phyloP scores from a whole-genome alignment of 2,113 vertebrate species.

The Microtus oregoni region DNA sequence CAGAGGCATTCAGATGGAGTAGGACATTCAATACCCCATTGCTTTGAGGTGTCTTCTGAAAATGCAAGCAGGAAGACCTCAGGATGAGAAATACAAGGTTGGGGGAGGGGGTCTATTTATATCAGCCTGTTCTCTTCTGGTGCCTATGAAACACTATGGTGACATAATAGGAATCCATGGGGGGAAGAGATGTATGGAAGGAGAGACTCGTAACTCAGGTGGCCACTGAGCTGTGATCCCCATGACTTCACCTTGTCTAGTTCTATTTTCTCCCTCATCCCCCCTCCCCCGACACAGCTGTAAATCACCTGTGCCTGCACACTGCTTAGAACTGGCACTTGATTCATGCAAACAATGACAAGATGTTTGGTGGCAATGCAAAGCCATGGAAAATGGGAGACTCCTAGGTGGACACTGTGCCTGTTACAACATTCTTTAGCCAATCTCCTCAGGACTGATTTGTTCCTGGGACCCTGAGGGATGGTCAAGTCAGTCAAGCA shows the following conservation, averaged over 20 bases:
- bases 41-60: background rate
- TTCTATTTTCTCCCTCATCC: background rate
- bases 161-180: slow-evolving; percentile 55
- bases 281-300: background rate
- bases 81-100: background rate
- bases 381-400: background rate
- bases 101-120: background rate
- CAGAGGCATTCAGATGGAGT: background rate
- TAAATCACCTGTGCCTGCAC: slow-evolving; percentile 1
- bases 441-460: accelerated
- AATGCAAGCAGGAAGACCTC: background rate
- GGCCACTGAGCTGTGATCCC: slow-evolving; percentile 67
- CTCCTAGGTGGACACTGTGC: background rate
- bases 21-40: background rate
- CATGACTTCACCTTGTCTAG: slow-evolving; percentile 46
- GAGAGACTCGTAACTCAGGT: slow-evolving; percentile 71
- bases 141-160: background rate
- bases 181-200: slow-evolving; percentile 34
- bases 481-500: background rate
- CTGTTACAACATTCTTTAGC: accelerated
- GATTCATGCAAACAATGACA: slow-evolving; percentile 38
- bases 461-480: background rate
- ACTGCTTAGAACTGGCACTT: background rate
- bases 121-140: background rate
- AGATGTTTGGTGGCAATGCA: background rate